These are phyloP conservation scores for Notodonta ziczac DNA, from an alignment of 2,888 invertebrate species.

Conservation along the genomic window DNA sequence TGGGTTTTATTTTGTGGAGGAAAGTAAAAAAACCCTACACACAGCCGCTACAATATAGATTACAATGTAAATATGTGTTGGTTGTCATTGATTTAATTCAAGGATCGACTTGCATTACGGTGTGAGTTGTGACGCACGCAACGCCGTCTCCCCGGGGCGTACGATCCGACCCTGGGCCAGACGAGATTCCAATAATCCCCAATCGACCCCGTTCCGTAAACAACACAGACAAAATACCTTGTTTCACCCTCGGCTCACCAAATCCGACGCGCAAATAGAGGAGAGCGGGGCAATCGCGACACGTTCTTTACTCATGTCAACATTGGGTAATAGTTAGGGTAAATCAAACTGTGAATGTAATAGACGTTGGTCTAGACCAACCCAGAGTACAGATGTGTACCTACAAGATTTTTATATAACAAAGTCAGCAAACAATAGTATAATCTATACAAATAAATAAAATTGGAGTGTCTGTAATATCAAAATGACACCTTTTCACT, in stretches of 20 bases:
- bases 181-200: constrained; percentile 41
- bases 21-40: too few species aligned
- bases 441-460: too few species aligned
- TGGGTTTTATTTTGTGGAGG: too few species aligned
- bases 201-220: constrained; percentile 32
- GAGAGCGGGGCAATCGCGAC: constrained; percentile 2
- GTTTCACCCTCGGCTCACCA: not conserved
- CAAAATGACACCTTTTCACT: too few species aligned
- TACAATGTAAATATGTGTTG: constrained; percentile 3
- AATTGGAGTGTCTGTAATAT: too few species aligned
- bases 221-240: constrained; percentile 13
- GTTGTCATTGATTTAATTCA: constrained; percentile 30
- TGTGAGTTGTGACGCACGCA: constrained; percentile 28
- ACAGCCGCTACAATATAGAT: too few species aligned
- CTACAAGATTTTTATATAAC: too few species aligned
- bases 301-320: not conserved
- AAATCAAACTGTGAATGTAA: not conserved
- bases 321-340: not conserved
- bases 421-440: too few species aligned
- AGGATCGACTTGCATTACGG: constrained; percentile 35
- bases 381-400: too few species aligned
- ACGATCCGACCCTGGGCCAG: constrained; percentile 34
- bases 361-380: too few species aligned
- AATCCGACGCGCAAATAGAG: not conserved
- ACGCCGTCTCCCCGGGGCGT: constrained; percentile 18